Conservation (phyloP, 2,888 invertebrate genomes). For the Heterodera filipjevi region DNA sequence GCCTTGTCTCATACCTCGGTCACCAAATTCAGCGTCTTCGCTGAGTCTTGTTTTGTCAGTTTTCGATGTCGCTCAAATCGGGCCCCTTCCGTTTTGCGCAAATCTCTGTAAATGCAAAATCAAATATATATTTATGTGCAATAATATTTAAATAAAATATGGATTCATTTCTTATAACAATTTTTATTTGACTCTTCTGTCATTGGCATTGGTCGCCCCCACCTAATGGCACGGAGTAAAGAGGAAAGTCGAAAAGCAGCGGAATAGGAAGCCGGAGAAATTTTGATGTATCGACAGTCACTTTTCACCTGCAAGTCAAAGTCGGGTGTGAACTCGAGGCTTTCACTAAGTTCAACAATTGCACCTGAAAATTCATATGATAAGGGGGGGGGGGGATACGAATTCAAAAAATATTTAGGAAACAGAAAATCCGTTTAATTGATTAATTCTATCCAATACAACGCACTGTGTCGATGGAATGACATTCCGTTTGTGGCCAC, state of each 20-base stretch:
- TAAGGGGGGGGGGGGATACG: too few relatives aligned
- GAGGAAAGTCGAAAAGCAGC: slow-evolving; percentile 37
- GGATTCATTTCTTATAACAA: too few relatives aligned
- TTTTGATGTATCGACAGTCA: slow-evolving; percentile 45
- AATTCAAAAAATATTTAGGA: too few relatives aligned
- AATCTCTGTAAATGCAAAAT: slow-evolving; percentile 5
- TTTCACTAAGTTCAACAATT: neutral
- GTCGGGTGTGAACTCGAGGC: slow-evolving; percentile 42
- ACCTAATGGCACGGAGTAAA: slow-evolving; percentile 36
- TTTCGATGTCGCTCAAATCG: slow-evolving; percentile 5
- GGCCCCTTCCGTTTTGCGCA: neutral
- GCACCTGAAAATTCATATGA: neutral
- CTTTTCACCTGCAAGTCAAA: slow-evolving; percentile 39
- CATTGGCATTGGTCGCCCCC: neutral
- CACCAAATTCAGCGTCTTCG: neutral
- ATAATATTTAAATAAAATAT: neutral
- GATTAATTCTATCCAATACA: too few relatives aligned
- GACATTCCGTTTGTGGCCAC: slow-evolving; percentile 18
- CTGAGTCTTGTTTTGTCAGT: slow-evolving; percentile 2
- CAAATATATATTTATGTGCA: too few relatives aligned
- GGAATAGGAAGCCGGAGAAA: slow-evolving; percentile 39
- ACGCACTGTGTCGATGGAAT: slow-evolving; percentile 15
- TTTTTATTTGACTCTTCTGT: too few relatives aligned
- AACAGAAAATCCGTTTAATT: neutral
- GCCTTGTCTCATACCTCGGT: neutral